These are phyloP conservation scores for Acanthaster planci DNA, from an alignment of 35 echinoderm and acorn worm species.

Conservation along the genomic window DNA sequence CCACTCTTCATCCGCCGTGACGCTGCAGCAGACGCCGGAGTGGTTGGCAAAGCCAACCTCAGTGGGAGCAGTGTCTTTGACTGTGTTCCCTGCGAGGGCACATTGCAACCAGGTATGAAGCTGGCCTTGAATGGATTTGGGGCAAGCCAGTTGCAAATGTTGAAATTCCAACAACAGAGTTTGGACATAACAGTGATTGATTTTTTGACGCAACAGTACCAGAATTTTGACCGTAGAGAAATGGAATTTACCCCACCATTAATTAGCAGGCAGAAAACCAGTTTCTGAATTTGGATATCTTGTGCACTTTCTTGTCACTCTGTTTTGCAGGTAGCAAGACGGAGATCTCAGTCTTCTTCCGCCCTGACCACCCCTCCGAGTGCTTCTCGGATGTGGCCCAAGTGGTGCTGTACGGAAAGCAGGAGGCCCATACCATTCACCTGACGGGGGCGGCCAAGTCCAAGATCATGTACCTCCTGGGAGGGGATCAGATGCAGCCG, in stretches of 20 bases:
- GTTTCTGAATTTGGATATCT: no score
- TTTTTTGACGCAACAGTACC: no score
- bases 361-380: constrained; percentile 87
- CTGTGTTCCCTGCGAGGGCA: constrained; percentile 82
- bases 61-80: constrained; percentile 90
- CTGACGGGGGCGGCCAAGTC: constrained; percentile 80
- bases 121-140: neutral
- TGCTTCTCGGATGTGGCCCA: constrained; percentile 78
- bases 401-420: constrained; percentile 81
- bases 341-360: constrained; percentile 84
- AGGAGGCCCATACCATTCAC: constrained; percentile 76
- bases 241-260: no score
- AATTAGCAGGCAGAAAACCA: no score
- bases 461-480: constrained; percentile 86
- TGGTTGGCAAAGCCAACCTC: constrained; percentile 82
- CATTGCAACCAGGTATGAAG: constrained; percentile 76
- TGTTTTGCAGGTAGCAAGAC: constrained; percentile 60
- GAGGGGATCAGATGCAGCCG: constrained; percentile 79
- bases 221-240: no score
- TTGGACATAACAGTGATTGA: no score
- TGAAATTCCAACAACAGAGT: no score
- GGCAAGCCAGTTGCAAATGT: no score
- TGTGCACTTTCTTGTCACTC: no score
- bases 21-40: neutral
- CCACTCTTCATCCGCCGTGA: constrained; percentile 63